phyloP scores from a whole-genome alignment of 2,888 invertebrate species.

The Napeogenes sylphis region DNA sequence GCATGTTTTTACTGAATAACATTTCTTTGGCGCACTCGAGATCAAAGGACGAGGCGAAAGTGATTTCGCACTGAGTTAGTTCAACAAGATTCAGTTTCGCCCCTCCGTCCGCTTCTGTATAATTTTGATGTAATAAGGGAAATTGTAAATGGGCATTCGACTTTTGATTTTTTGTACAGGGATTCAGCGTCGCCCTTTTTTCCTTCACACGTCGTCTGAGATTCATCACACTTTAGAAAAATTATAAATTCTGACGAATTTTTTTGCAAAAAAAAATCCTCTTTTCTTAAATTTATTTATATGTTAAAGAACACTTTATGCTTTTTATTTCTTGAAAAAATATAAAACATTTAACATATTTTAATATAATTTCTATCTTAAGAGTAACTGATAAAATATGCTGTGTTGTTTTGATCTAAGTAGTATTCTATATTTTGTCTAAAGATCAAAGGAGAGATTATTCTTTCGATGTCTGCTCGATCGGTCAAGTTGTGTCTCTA shows the following conservation, averaged over 20 bases:
- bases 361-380: no score
- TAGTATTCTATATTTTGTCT: not conserved
- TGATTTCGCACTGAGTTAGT: constrained; percentile 78
- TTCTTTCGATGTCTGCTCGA: not conserved
- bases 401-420: not conserved
- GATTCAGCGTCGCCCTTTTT: constrained; percentile 20
- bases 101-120: constrained; percentile 66
- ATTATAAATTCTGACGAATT: no score
- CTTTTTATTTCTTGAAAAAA: no score
- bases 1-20: constrained; percentile 78
- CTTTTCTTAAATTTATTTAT: no score
- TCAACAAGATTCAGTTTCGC: constrained; percentile 74
- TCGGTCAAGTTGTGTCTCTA: constrained; percentile 40
- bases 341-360: no score
- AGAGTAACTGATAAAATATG: no score
- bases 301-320: no score
- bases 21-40: constrained; percentile 75
- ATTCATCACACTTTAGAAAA: constrained; percentile 1
- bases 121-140: constrained; percentile 73
- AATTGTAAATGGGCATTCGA: constrained; percentile 70
- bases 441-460: constrained; percentile 1
- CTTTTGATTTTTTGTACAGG: constrained; percentile 49
- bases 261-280: no score
- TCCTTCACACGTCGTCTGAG: constrained; percentile 16
- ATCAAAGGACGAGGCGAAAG: constrained; percentile 75